Percentiles rank a stretch among this genome's conserved stretches.
phyloP scores from a whole-genome alignment of 2,888 invertebrate genomes.

The Eucera pruinosa region DNA sequence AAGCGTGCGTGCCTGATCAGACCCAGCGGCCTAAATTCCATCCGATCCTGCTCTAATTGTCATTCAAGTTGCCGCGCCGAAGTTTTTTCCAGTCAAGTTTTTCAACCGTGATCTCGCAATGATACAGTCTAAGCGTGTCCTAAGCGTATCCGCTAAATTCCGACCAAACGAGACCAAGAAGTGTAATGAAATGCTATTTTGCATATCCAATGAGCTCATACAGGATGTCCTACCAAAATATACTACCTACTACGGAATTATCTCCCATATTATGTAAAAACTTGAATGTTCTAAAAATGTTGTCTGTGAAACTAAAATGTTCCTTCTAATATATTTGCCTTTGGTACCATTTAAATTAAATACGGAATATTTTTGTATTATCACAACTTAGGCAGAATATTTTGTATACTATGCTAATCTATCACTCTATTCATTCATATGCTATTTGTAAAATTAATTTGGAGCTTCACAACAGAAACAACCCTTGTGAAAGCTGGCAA shows the following conservation, averaged over 20 bases:
- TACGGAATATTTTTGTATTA: too few relatives aligned
- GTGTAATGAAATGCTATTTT: conserved; percentile 29
- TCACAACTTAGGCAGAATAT: too few relatives aligned
- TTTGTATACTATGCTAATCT: neutral
- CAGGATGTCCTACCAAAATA: too few relatives aligned
- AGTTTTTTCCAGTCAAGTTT: conserved; percentile 41
- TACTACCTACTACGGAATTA: too few relatives aligned
- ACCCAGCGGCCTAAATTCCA: conserved; percentile 72
- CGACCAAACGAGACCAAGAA: conserved; percentile 28
- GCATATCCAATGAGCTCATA: conserved; percentile 8
- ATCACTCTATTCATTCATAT: conserved; percentile 1
- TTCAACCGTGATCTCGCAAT: conserved; percentile 51
- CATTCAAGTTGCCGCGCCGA: conserved; percentile 58
- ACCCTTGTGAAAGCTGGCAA: too few relatives aligned
- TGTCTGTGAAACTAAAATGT: too few relatives aligned
- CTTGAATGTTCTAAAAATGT: too few relatives aligned
- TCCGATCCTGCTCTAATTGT: conserved; percentile 69
- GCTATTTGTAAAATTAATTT: too few relatives aligned
- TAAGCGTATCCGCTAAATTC: conserved; percentile 44
- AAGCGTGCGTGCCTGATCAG: conserved; percentile 59
- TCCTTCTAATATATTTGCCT: too few relatives aligned
- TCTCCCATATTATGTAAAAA: too few relatives aligned
- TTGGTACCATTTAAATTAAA: too few relatives aligned
- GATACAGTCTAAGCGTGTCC: conserved; percentile 32
- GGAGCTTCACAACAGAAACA: too few relatives aligned